phyloP scores from a whole-genome alignment of 2,888 invertebrate species.

The Caenorhabditis sp. region DNA sequence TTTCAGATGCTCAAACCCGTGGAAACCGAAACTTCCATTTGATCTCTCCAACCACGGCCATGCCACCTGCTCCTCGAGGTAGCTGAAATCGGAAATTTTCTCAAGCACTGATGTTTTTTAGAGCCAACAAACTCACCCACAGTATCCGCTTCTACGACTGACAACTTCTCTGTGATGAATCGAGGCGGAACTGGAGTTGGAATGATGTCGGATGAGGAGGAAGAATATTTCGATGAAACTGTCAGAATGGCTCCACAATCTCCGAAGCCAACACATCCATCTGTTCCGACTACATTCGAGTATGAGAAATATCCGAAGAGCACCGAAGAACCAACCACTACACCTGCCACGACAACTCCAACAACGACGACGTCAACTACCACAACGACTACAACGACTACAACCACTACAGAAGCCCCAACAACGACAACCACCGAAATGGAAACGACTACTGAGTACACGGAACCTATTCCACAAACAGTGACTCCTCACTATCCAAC shows the following conservation, averaged over 20 bases:
- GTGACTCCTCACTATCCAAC: constrained; percentile 41
- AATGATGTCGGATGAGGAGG: constrained; percentile 41
- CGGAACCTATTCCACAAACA: constrained; percentile 42
- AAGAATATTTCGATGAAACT: constrained; percentile 45
- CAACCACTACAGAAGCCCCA: constrained; percentile 37
- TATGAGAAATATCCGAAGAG: constrained; percentile 56
- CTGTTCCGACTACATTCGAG: constrained; percentile 44
- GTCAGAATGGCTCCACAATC: constrained; percentile 33
- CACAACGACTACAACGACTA: constrained; percentile 36
- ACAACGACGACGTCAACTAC: constrained; percentile 29
- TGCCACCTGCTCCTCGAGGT: constrained; percentile 22
- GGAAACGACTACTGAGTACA: constrained; percentile 11
- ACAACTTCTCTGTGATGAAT: constrained; percentile 50
- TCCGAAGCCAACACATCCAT: constrained; percentile 39
- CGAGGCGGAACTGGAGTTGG: constrained; percentile 54
- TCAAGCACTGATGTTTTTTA: background rate
- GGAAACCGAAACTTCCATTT: constrained; percentile 50
- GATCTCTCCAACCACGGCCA: constrained; percentile 37
- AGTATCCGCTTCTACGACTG: constrained; percentile 12
- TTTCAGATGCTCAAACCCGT: constrained; percentile 44
- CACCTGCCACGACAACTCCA: constrained; percentile 26
- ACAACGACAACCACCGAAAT: constrained; percentile 30
- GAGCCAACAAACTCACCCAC: constrained; percentile 20
- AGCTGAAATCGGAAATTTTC: background rate
- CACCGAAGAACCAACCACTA: constrained; percentile 33